Evolutionary conservation across 2,888 invertebrate genomes (phyloP).

Genomic region (Aethes cnicana): DNA sequence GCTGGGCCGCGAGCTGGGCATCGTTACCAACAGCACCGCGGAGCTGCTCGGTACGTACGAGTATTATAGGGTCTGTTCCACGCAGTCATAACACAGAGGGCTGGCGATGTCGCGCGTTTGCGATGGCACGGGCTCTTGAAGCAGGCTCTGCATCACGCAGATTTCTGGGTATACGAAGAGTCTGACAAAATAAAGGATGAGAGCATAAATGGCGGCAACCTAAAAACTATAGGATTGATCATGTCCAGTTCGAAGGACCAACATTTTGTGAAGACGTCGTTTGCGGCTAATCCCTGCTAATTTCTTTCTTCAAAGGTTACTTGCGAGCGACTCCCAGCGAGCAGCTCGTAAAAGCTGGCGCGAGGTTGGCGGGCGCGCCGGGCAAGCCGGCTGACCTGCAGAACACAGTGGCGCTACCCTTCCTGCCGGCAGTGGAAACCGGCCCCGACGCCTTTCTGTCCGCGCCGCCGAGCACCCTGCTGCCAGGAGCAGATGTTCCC

Average conservation of each 20-base stretch:
- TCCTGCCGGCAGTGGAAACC: conserved; percentile 81
- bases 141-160: no score
- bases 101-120: not conserved
- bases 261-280: no score
- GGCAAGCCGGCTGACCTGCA: conserved; percentile 71
- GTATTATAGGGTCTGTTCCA: not conserved
- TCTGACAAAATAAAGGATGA: no score
- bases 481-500: conserved; percentile 82
- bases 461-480: conserved; percentile 67
- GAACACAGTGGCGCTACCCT: conserved; percentile 83
- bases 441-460: conserved; percentile 78
- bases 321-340: conserved; percentile 83
- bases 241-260: no score
- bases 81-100: not conserved
- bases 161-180: no score
- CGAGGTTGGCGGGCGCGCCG: conserved; percentile 71
- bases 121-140: not conserved
- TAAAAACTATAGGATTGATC: no score
- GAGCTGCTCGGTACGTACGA: conserved; percentile 70
- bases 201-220: no score
- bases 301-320: conserved; percentile 61
- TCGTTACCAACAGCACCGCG: conserved; percentile 80
- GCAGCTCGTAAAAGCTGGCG: conserved; percentile 81
- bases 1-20: conserved; percentile 82
- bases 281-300: no score